Base-by-base conservation (phyloP, 2,797 vertebrate species). In the Neoniphon sammara region DNA sequence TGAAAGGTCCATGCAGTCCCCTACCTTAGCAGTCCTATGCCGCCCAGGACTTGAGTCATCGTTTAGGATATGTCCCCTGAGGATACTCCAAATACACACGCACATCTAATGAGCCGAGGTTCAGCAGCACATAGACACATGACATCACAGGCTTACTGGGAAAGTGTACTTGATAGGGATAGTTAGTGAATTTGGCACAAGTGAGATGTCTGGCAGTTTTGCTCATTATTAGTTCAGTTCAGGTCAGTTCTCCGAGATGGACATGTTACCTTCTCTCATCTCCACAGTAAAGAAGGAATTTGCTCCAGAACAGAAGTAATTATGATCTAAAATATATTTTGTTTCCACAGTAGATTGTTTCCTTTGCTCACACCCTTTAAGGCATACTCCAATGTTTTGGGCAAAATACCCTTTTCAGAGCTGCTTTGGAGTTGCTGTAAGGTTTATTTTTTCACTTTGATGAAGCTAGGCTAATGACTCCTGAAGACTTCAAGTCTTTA, bases 21-120 rank as follows among this genome's bases (percentile, higher is more conserved):
- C 54, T 31, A 77, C 18, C 66, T 46, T n/a, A n/a, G 12, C 23
- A 56, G 25, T 56, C 34, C 49, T 7, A 44, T 6, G 2, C 2
- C 18, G 20, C 21, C 52, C 50, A 17, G 42, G 50, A 66, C 15
- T 21, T 39, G 15, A 60, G 30, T 60, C 67, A 60, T 60, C 47
- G 4, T 20, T 42, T 47, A 17, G 31, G 54, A 57, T 27, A 47
- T 34, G 34, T 55, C 64, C 2, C 27, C 8, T 42, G 44, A 18
- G 46, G 14, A 10, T 21, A 10, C 20, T 20, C 11, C n/a, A 23
- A 15, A 42, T 8, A 54, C 7, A 56, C 18, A 59, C 1, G 25
- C 20, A 31, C 1, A 4, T 59, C 7, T 54, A 21, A 34, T 66
- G 21, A 59, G 57, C 1, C 8, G 15, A 5, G 21, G 21, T 65